Evolutionary conservation across 2,888 invertebrate species (phyloP).

Genomic region (Synergus japonicus): DNA sequence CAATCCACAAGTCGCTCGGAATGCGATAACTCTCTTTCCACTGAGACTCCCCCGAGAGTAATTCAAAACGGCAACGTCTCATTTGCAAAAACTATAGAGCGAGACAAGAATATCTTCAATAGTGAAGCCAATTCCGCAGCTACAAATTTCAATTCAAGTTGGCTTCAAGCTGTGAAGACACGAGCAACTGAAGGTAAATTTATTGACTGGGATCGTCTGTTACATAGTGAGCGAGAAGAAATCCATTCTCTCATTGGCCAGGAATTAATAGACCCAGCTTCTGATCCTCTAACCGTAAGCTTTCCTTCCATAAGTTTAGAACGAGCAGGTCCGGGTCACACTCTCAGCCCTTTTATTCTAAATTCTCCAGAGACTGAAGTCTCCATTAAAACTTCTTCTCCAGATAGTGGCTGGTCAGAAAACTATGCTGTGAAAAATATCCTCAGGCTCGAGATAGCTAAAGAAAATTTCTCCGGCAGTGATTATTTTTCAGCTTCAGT

Average conservation of each 20-base stretch:
- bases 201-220: slow-evolving; percentile 71
- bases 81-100: slow-evolving; percentile 41
- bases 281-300: slow-evolving; percentile 64
- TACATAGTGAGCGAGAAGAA: slow-evolving; percentile 67
- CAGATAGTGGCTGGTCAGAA: slow-evolving; percentile 76
- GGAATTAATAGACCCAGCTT: slow-evolving; percentile 63
- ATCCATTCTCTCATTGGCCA: slow-evolving; percentile 63
- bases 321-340: slow-evolving; percentile 68
- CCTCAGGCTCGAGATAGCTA: slow-evolving; percentile 78
- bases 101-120: slow-evolving; percentile 47
- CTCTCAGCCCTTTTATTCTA: slow-evolving; percentile 68
- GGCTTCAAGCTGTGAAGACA: slow-evolving; percentile 50
- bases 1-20: slow-evolving; percentile 66
- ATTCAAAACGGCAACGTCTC: slow-evolving; percentile 43
- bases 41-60: slow-evolving; percentile 39
- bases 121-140: slow-evolving; percentile 48
- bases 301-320: slow-evolving; percentile 71
- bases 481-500: slow-evolving; percentile 80
- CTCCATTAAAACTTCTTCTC: slow-evolving; percentile 75
- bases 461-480: slow-evolving; percentile 65
- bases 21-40: slow-evolving; percentile 50
- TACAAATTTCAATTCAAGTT: slow-evolving; percentile 60
- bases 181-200: slow-evolving; percentile 57
- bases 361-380: slow-evolving; percentile 77
- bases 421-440: slow-evolving; percentile 77